phyloP scores from a whole-genome alignment of 1,140 invertebrate species.

The Nephila pilipes region DNA sequence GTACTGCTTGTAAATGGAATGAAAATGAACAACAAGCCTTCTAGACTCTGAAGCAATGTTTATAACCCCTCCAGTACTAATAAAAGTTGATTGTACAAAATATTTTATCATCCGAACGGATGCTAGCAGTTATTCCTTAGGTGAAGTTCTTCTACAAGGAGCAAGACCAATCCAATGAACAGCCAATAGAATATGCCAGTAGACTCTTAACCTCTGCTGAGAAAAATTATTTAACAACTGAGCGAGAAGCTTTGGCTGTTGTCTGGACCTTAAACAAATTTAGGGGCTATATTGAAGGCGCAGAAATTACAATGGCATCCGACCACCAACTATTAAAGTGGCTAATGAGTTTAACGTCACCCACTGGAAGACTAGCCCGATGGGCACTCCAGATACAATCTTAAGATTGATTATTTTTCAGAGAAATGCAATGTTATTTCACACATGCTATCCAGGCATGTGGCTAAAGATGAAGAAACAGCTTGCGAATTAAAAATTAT shows the following conservation, averaged over 20 bases:
- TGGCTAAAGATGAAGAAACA: no score
- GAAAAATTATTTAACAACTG: neutral
- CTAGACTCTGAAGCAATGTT: neutral
- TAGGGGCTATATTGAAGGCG: neutral
- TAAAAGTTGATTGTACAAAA: neutral
- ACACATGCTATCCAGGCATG: no score
- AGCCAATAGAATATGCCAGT: neutral
- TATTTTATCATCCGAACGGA: neutral
- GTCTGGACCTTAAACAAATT: neutral
- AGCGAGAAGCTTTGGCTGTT: neutral
- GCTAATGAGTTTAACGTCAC: no score
- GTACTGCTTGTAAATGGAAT: neutral
- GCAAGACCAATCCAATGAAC: neutral
- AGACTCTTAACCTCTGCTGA: neutral
- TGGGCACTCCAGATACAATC: no score
- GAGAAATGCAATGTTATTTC: no score
- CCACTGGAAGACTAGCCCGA: no score
- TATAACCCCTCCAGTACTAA: neutral
- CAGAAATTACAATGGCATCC: neutral
- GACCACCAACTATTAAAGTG: neutral
- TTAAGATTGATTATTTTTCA: no score
- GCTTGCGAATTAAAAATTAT: no score
- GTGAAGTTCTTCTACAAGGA: neutral
- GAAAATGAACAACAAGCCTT: neutral
- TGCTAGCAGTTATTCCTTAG: neutral